Conservation (phyloP, 2,113 vertebrate species). For the Percina caprodes region DNA sequence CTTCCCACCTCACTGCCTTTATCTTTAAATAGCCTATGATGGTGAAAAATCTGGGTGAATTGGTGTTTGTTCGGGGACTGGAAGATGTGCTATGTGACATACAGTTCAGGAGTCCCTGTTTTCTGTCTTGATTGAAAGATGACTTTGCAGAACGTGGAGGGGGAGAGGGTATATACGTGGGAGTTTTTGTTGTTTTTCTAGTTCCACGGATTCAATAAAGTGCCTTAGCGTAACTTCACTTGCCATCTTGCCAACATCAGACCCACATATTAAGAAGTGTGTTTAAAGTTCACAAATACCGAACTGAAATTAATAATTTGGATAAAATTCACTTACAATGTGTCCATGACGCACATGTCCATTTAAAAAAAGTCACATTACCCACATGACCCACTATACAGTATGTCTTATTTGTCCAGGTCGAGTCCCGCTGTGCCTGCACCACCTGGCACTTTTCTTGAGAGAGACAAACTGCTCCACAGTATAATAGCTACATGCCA, state of each 20-base stretch:
- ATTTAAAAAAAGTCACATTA: neutral
- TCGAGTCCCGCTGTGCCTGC: constrained; percentile 6
- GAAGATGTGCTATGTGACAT: neutral
- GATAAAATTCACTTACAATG: neutral
- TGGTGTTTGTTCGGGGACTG: neutral
- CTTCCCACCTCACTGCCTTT: neutral
- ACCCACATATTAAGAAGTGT: neutral
- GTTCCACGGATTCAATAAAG: neutral
- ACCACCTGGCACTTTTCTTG: constrained; percentile 38
- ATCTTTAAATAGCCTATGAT: neutral
- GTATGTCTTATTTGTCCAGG: neutral
- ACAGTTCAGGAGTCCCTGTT: neutral
- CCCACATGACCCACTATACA: neutral
- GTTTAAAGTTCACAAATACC: neutral
- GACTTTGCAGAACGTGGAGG: neutral
- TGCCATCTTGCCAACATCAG: neutral
- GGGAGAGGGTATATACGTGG: neutral
- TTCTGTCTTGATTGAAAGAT: neutral
- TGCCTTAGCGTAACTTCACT: neutral
- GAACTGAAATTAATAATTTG: neutral
- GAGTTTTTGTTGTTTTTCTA: neutral
- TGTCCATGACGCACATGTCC: neutral
- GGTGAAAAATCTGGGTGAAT: neutral
- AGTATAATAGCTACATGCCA: constrained; percentile 59
- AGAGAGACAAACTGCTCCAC: constrained; percentile 27